These are phyloP conservation scores for Anthophora plumipes DNA, from an alignment of 2,888 invertebrate species.

Conservation along the genomic window DNA sequence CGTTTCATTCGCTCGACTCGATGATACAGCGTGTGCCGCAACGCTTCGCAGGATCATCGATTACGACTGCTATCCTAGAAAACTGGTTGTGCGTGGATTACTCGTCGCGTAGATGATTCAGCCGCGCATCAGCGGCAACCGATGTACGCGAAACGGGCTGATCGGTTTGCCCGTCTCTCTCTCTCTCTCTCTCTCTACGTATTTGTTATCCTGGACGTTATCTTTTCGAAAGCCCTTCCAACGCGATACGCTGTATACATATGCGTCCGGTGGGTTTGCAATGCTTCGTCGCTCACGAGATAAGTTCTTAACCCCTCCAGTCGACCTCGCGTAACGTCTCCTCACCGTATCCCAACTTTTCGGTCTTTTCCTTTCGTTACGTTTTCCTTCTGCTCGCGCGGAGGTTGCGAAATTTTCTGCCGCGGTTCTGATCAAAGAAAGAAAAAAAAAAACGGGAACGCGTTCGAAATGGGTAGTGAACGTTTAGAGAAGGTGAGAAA, in stretches of 20 bases:
- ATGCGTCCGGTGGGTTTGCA: neutral
- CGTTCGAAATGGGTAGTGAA: constrained; percentile 46
- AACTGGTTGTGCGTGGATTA: constrained; percentile 56
- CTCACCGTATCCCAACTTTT: neutral
- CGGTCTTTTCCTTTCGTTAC: neutral
- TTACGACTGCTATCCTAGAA: constrained; percentile 69
- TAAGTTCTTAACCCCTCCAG: constrained; percentile 32
- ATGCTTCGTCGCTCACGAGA: constrained; percentile 41
- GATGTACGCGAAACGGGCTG: neutral
- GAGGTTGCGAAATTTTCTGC: neutral
- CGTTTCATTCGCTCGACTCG: constrained; percentile 28
- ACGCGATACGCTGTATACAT: neutral
- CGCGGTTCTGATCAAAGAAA: too few relatives aligned
- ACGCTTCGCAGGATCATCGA: constrained; percentile 47
- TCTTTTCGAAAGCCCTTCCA: constrained; percentile 1
- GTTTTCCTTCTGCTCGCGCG: neutral
- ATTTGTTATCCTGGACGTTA: neutral
- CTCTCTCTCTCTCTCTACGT: neutral
- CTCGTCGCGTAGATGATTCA: constrained; percentile 61
- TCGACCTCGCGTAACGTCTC: constrained; percentile 3
- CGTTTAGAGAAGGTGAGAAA: constrained; percentile 28
- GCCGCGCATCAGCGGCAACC: constrained; percentile 43
- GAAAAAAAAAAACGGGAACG: neutral
- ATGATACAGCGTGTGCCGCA: constrained; percentile 54
- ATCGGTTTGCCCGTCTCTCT: too few relatives aligned